Evolutionary conservation across 2,113 vertebrate species (phyloP).

Genomic region (Psilopsiagon aymara): DNA sequence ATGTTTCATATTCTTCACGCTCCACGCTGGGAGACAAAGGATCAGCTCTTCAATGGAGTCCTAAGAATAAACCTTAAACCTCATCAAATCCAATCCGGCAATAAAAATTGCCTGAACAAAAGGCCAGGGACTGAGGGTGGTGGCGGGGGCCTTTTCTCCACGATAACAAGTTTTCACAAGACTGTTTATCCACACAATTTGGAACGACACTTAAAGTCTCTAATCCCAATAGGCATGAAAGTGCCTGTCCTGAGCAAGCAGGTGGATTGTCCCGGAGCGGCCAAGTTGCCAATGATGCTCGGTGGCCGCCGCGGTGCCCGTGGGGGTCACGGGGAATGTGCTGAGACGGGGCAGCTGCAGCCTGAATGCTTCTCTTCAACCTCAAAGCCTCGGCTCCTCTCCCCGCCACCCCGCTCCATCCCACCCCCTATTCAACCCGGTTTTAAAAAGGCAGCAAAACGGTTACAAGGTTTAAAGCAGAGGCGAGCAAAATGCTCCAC

Average conservation of each 20-base stretch:
- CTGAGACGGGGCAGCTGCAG: conserved; percentile 77
- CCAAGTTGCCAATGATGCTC: conserved; percentile 56
- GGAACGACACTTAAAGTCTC: conserved; percentile 81
- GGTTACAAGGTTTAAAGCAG: conserved; percentile 67
- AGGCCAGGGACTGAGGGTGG: conserved; percentile 69
- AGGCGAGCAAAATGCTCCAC: conserved; percentile 73
- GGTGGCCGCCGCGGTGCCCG: conserved; percentile 54
- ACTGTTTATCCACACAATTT: conserved; percentile 82
- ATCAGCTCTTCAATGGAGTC: conserved; percentile 89
- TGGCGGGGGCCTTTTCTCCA: conserved; percentile 74
- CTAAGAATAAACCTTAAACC: conserved; percentile 87
- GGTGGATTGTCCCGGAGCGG: conserved; percentile 62
- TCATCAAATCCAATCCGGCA: conserved; percentile 90
- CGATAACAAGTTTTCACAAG: conserved; percentile 87
- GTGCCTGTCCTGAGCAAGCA: conserved; percentile 73
- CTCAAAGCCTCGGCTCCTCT: conserved; percentile 53
- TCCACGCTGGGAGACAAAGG: conserved; percentile 73
- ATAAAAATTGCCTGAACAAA: conserved; percentile 89
- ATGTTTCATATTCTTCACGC: conserved; percentile 81
- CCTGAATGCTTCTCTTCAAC: conserved; percentile 50
- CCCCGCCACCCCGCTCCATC: background rate
- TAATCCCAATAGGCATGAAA: conserved; percentile 92
- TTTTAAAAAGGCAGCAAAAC: conserved; percentile 62
- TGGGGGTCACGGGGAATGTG: conserved; percentile 65
- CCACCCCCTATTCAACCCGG: conserved; percentile 62